phyloP scores from a whole-genome alignment of 2,113 vertebrate genomes.

The Phrynosoma blainvillii region DNA sequence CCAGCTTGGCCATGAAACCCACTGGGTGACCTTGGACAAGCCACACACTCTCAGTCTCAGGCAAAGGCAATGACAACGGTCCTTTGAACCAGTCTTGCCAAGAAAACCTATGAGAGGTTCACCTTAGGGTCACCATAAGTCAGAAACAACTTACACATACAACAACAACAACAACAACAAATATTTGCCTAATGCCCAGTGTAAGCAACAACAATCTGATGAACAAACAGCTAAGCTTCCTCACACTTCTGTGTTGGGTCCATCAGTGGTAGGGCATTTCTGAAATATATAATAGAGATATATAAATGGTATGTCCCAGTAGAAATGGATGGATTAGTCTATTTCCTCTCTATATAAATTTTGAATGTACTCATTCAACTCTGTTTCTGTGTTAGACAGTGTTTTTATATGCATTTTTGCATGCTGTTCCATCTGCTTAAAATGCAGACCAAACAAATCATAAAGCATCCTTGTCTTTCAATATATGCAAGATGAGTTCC shows the following conservation, averaged over 20 bases:
- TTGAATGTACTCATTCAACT: neutral
- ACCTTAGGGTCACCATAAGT: too few species aligned
- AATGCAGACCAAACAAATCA: neutral
- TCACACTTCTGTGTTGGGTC: neutral
- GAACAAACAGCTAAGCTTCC: neutral
- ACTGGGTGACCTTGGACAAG: too few species aligned
- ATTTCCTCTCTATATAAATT: too few species aligned
- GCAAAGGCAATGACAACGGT: too few species aligned
- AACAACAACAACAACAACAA: too few species aligned
- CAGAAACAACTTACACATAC: too few species aligned
- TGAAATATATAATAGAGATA: neutral
- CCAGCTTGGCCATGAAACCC: too few species aligned
- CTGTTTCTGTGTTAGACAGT: neutral
- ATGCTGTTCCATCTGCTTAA: neutral
- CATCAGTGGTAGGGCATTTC: neutral
- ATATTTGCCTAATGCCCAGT: fast-evolving
- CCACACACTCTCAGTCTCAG: too few species aligned
- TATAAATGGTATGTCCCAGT: neutral
- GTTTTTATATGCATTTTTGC: neutral
- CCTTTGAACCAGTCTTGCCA: too few species aligned
- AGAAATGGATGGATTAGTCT: neutral
- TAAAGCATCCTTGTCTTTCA: neutral
- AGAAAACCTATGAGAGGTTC: too few species aligned
- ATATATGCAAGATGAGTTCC: too few species aligned
- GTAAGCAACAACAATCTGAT: neutral